A percentile compares a stretch with the other conserved stretches of the same genome.
phyloP scores from a whole-genome alignment of 2,797 vertebrate species.

The Sternarchorhynchus goeldii region DNA sequence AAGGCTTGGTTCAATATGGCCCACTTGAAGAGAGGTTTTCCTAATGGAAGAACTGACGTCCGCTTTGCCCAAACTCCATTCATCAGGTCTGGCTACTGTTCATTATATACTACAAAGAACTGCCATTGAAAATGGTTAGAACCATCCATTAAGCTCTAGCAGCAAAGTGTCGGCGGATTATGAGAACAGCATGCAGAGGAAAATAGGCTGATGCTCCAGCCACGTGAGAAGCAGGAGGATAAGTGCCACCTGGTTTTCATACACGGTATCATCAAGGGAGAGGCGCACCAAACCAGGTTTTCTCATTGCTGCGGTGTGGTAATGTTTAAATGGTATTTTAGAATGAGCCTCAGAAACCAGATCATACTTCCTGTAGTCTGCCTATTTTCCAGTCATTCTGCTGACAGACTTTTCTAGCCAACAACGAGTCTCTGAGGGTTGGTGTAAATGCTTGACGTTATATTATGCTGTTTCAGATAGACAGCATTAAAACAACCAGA shows the following conservation, averaged over 20 bases:
- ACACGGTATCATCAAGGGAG: neutral
- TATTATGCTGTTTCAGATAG: too few relatives aligned
- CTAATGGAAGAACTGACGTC: slow-evolving; percentile 99
- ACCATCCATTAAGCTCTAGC: slow-evolving; percentile 89
- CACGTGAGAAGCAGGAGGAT: slow-evolving; percentile 75
- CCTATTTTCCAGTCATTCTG: neutral
- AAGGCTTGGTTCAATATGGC: slow-evolving; percentile 91
- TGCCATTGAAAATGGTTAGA: slow-evolving; percentile 86
- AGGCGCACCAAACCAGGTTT: neutral
- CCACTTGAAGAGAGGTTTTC: slow-evolving; percentile 91
- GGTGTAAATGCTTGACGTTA: too few relatives aligned
- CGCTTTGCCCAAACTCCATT: slow-evolving; percentile 88
- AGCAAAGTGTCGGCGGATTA: slow-evolving; percentile 83
- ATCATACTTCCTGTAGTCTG: neutral
- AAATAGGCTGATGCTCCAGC: slow-evolving; percentile 74
- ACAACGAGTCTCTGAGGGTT: neutral
- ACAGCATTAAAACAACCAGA: too few relatives aligned
- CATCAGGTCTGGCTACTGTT: slow-evolving; percentile 90
- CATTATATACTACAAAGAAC: slow-evolving; percentile 89
- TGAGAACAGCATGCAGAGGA: slow-evolving; percentile 78
- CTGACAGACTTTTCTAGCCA: neutral
- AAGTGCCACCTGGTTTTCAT: slow-evolving; percentile 56
- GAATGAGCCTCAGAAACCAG: neutral
- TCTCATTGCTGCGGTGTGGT: neutral
- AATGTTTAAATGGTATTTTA: neutral